These are phyloP conservation scores for Nomada ruficornis DNA, from an alignment of 2,888 invertebrate species.

Conservation along the genomic window DNA sequence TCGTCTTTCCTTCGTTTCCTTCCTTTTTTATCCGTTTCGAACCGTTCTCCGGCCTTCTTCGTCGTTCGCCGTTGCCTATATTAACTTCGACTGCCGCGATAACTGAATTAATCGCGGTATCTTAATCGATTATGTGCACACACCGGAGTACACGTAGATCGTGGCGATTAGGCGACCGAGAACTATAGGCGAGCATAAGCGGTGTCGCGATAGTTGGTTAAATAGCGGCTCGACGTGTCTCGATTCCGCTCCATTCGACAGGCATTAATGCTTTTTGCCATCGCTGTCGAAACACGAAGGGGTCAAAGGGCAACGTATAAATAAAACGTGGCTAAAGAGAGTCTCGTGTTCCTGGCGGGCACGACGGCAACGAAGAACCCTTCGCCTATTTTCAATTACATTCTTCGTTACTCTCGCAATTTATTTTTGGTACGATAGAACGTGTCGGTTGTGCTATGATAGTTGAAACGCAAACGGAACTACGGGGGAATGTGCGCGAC, in stretches of 20 bases:
- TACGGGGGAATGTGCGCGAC: neutral
- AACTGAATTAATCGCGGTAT: conserved; percentile 64
- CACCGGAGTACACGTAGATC: conserved; percentile 33
- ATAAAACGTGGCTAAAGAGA: conserved; percentile 42
- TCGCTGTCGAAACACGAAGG: conserved; percentile 62
- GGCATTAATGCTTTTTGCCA: conserved; percentile 63
- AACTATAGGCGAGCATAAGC: conserved; percentile 48
- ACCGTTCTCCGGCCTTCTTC: neutral
- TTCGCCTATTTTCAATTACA: too few relatives aligned
- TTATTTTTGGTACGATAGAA: neutral
- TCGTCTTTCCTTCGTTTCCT: conserved; percentile 4
- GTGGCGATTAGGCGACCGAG: conserved; percentile 29
- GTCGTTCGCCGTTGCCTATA: neutral
- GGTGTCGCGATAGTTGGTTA: conserved; percentile 58
- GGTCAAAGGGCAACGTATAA: conserved; percentile 61
- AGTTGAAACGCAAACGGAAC: too few relatives aligned
- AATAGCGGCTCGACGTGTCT: conserved; percentile 56
- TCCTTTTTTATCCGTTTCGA: neutral
- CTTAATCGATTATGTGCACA: conserved; percentile 48
- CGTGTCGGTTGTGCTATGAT: too few relatives aligned
- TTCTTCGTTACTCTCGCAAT: too few relatives aligned
- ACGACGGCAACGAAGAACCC: neutral
- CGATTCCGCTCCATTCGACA: conserved; percentile 65
- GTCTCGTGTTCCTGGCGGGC: conserved; percentile 39
- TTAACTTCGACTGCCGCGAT: conserved; percentile 21